Conservation (phyloP, 2,888 invertebrate genomes). For the Myopa tessellatipennis region DNA sequence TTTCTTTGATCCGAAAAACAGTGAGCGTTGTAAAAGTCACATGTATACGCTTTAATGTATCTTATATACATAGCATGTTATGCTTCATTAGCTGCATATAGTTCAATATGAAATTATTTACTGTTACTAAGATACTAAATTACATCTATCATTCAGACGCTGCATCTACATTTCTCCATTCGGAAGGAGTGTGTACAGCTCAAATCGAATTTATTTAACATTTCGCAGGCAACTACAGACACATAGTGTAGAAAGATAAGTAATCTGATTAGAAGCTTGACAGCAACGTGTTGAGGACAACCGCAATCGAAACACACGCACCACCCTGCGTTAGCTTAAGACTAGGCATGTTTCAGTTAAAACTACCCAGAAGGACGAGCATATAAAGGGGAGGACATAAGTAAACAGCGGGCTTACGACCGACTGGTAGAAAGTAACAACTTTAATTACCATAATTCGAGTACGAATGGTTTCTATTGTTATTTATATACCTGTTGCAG, state of each 20-base stretch:
- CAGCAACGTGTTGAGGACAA: slow-evolving; percentile 26
- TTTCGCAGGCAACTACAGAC: slow-evolving; percentile 59
- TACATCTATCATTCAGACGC: neutral
- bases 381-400: slow-evolving; percentile 24
- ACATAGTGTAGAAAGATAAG: slow-evolving; percentile 60
- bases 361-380: neutral
- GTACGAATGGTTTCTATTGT: slow-evolving; percentile 53
- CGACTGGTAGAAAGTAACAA: slow-evolving; percentile 12
- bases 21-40: neutral
- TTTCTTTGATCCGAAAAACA: too few relatives aligned
- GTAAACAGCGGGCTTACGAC: neutral
- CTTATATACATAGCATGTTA: neutral
- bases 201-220: slow-evolving; percentile 65
- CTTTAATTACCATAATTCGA: slow-evolving; percentile 36
- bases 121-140: slow-evolving; percentile 23
- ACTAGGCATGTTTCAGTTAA: neutral
- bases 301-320: slow-evolving; percentile 24
- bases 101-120: slow-evolving; percentile 18
- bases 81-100: slow-evolving; percentile 25
- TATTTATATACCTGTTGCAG: slow-evolving; percentile 68
- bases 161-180: neutral
- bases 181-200: slow-evolving; percentile 48
- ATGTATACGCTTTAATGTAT: neutral
- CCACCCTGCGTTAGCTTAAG: neutral
- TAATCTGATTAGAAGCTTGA: slow-evolving; percentile 63